phyloP scores from a whole-genome alignment of 2,797 vertebrate species.

The Myotis pilosus region DNA sequence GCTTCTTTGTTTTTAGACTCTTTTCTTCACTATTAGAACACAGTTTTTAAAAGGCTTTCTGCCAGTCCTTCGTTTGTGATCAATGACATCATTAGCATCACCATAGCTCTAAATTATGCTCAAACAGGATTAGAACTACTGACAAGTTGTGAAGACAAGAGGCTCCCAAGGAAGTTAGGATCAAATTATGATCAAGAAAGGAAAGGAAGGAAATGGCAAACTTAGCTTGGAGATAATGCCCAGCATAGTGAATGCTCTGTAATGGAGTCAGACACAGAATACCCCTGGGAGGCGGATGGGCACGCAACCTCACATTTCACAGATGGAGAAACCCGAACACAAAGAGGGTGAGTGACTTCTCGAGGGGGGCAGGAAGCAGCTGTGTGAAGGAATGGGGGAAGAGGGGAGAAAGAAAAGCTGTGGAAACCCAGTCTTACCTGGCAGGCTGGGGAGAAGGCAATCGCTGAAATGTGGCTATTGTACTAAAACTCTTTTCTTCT shows the following conservation, averaged over 20 bases:
- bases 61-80: conserved; percentile 16
- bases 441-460: not conserved
- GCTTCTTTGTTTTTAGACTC: not conserved
- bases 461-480: not conserved
- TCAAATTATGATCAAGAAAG: conserved; percentile 68
- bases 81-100: conserved; percentile 63
- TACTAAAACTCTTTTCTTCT: conserved; percentile 1
- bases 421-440: not conserved
- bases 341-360: conserved; percentile 57
- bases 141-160: conserved; percentile 66
- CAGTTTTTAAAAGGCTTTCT: conserved; percentile 35
- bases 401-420: conserved; percentile 34
- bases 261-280: conserved; percentile 59
- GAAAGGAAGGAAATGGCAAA: conserved; percentile 72
- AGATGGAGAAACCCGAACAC: conserved; percentile 63
- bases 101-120: conserved; percentile 55
- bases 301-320: conserved; percentile 64
- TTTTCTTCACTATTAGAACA: conserved; percentile 36
- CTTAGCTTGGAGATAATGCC: conserved; percentile 61
- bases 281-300: conserved; percentile 41
- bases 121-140: conserved; percentile 59
- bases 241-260: conserved; percentile 29
- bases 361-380: conserved; percentile 49
- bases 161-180: conserved; percentile 63
- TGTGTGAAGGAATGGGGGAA: conserved; percentile 32